Evolutionary conservation across 2,797 vertebrate species (phyloP), one percentile per base, ranked within the genome.

Genomic region (Thamnophis elegans): DNA sequence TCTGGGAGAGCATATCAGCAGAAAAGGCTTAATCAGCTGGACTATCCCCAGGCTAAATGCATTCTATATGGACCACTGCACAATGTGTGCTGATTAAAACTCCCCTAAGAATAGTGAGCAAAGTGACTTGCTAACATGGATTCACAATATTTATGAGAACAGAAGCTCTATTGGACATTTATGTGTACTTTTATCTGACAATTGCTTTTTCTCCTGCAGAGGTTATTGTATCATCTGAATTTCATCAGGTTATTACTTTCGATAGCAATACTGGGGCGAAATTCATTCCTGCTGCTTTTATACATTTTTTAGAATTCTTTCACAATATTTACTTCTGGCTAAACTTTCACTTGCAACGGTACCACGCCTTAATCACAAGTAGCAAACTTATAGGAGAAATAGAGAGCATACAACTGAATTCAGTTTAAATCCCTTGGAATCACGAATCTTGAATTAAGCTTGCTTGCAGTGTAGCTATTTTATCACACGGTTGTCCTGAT

Each of bases 401-500:
- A 89, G 92, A 92, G 92, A 94, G 94, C 68, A 58, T 36, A 95
- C 91, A 94, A 93, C 93, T 90, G 95, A 95, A 95, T 91, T 95
- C 92, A 58, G 91, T 95, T 97, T 96, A 96, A 96, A 96, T 95
- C 93, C 12, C 56, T 95, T 93, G 91, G 92, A 95, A 94, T 95
- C 91, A 95, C 91, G 94, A 96, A 96, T 68, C 54, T 92, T 87
- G 93, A 93, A 92, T 93, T 95, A 32, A 13, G 14, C 73, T 10
- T 47, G 73, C 36, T 47, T 82, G 20, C 36, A 78, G 8, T 10
- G 8, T 78, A 78, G 32, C 73, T 78, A 42, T 42, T 22, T 78
- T 78, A 42, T 42, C 36, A 22, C 32, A 8, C 3, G 0, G 68
- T 78, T 36, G 32, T 36, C 36, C 25, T 82, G 18, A 82, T 82